These are phyloP conservation scores for Anastrepha ludens DNA, from an alignment of 1,140 invertebrate genomes.

Conservation along the genomic window DNA sequence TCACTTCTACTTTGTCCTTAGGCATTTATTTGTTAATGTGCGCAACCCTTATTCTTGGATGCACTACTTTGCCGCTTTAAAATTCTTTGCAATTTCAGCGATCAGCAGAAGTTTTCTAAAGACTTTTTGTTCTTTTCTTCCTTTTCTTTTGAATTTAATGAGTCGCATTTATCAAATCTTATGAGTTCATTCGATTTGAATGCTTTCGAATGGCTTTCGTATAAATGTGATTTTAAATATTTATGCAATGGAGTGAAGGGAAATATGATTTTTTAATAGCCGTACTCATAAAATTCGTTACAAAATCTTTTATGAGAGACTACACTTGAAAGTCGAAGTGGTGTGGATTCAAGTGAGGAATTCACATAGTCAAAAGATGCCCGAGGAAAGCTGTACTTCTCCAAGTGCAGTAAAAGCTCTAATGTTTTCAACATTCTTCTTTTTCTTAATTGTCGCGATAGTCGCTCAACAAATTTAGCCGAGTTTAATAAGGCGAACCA, in stretches of 20 bases:
- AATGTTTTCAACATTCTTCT: not conserved
- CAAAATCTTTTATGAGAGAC: not conserved
- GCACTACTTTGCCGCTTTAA: not conserved
- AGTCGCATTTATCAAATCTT: constrained; percentile 27
- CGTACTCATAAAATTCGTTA: not conserved
- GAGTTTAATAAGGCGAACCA: no score
- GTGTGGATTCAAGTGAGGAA: no score
- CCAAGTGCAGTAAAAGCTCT: no score
- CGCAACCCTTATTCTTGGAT: constrained; percentile 19
- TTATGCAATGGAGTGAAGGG: constrained; percentile 28
- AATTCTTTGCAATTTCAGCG: constrained; percentile 31
- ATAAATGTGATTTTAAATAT: not conserved
- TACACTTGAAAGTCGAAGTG: not conserved
- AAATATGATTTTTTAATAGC: not conserved
- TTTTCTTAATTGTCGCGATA: not conserved
- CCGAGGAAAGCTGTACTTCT: no score
- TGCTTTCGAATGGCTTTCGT: constrained; percentile 12
- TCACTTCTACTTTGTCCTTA: constrained; percentile 1
- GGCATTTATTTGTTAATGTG: constrained; percentile 5
- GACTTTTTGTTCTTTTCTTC: constrained; percentile 34
- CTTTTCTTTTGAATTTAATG: constrained; percentile 4
- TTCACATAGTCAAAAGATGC: no score
- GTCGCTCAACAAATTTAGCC: no score
- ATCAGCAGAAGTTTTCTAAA: not conserved
- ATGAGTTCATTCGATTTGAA: not conserved